Percentiles rank a stretch among this genome's conserved stretches.
Conservation (phyloP, 1,140 invertebrate genomes). For the Chrysoperla carnea region DNA sequence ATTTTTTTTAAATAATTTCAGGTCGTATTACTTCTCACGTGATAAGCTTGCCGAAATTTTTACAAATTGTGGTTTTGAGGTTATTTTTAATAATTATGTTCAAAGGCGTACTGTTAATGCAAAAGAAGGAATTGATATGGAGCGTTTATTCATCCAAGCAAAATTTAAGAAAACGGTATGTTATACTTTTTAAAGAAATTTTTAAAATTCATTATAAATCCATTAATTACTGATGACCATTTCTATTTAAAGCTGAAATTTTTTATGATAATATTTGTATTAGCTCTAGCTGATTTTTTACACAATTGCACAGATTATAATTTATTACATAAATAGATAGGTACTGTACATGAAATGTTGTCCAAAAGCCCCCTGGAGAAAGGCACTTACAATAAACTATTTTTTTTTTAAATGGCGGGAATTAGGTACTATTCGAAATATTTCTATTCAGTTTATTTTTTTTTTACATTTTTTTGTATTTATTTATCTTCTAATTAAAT, state of each 20-base stretch:
- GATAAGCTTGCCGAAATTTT: conserved; percentile 48
- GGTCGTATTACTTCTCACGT: conserved; percentile 65
- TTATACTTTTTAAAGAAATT: not conserved
- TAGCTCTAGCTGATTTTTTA: conserved; percentile 7
- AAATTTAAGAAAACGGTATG: conserved; percentile 51
- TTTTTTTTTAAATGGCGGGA: too few relatives aligned
- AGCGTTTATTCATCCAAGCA: conserved; percentile 80
- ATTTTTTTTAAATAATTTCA: conserved; percentile 28
- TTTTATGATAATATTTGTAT: conserved; percentile 1
- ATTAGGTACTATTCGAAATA: too few relatives aligned
- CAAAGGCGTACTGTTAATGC: conserved; percentile 75
- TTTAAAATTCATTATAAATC: not conserved
- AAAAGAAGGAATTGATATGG: conserved; percentile 81
- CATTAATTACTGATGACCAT: not conserved
- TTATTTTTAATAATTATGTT: conserved; percentile 52
- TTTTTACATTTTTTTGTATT: too few relatives aligned
- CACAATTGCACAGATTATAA: too few relatives aligned
- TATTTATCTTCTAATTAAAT: too few relatives aligned
- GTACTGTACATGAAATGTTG: too few relatives aligned
- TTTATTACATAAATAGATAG: too few relatives aligned
- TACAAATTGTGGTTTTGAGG: conserved; percentile 45
- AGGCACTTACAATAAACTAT: too few relatives aligned
- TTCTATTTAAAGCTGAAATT: conserved; percentile 1
- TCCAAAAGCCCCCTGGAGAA: too few relatives aligned
- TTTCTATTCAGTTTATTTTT: too few relatives aligned